Base-by-base conservation (phyloP, 2,888 invertebrate species). In the Uloborus plumipes region DNA sequence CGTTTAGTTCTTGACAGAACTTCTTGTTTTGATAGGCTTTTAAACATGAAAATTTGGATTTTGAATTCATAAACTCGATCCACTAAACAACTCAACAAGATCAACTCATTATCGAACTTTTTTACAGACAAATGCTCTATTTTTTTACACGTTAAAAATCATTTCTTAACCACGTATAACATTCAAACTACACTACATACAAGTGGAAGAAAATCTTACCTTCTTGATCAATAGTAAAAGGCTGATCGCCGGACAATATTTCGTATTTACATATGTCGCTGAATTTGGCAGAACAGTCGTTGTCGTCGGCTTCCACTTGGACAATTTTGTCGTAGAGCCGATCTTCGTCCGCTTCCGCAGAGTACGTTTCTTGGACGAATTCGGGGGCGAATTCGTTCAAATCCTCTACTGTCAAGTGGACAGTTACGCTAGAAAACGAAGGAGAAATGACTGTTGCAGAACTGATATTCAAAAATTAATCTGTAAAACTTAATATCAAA, bases 181-280 rank as follows among this genome's bases (percentile, higher is more conserved):
- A 26, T 26, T 26, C 26, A 26, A 26, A 26, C 2, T 26, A 26
- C 26, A 26, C 26, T 26, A 4, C 4, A 26, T 39, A 11, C 39
- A 39, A 11, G 39, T 7, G 9, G 39, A 1, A 26, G 9, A 39
- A 39, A 39, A 39, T 77, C 89, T 89, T 87, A 91, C 96, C 98
- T 88, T 97, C 95, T 88, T 94, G 94, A 89, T 97, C 95, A 87
- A 98, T 95, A 74, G 93, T 92, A 89, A 98, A 98, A 0, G 95
- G 95, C 86, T 95, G 94, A 86, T 97, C 95, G 84, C 94, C 93
- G 0, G 96, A 97, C 70, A 97, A 91, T 86, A 99, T 97, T 90
- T 98, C 96, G 90, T 98, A 99, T 89, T 96, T 96, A 93, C 99
- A 99, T 74, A 99, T 96, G 89, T 97, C 96, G 0, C 96, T 96